Conservation (phyloP, 2,888 invertebrate species). For the Harpalus rubripes region DNA sequence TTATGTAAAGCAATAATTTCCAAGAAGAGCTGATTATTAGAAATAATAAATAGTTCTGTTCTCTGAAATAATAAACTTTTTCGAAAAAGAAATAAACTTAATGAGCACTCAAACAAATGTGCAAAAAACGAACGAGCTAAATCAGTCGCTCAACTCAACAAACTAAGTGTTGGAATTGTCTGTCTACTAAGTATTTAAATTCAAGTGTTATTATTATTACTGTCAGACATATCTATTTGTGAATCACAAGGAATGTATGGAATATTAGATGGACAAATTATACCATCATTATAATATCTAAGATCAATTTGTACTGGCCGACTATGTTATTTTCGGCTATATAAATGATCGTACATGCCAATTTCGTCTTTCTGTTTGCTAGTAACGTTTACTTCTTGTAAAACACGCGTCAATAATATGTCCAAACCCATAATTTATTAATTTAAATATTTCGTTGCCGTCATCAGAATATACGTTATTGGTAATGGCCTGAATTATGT, state of each 20-base stretch:
- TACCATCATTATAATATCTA: slow-evolving; percentile 65
- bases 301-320: slow-evolving; percentile 64
- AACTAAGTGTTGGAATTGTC: slow-evolving; percentile 4
- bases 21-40: slow-evolving; percentile 36
- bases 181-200: neutral
- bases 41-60: slow-evolving; percentile 50
- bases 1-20: slow-evolving; percentile 6
- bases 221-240: slow-evolving; percentile 46
- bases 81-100: slow-evolving; percentile 42
- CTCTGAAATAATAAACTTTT: slow-evolving; percentile 51
- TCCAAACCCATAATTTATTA: slow-evolving; percentile 63
- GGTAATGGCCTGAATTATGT: slow-evolving; percentile 66
- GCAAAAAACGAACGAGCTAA: slow-evolving; percentile 47
- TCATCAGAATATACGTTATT: slow-evolving; percentile 66
- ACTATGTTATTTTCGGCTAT: slow-evolving; percentile 66
- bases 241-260: slow-evolving; percentile 49
- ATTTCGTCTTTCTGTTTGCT: slow-evolving; percentile 65
- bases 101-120: slow-evolving; percentile 61
- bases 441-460: slow-evolving; percentile 67
- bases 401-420: slow-evolving; percentile 67
- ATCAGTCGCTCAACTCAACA: neutral
- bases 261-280: slow-evolving; percentile 65
- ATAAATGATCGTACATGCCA: slow-evolving; percentile 66
- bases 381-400: slow-evolving; percentile 66
- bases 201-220: slow-evolving; percentile 36